Conservation (phyloP, 2,797 vertebrate genomes). For the Psittacula echo region DNA sequence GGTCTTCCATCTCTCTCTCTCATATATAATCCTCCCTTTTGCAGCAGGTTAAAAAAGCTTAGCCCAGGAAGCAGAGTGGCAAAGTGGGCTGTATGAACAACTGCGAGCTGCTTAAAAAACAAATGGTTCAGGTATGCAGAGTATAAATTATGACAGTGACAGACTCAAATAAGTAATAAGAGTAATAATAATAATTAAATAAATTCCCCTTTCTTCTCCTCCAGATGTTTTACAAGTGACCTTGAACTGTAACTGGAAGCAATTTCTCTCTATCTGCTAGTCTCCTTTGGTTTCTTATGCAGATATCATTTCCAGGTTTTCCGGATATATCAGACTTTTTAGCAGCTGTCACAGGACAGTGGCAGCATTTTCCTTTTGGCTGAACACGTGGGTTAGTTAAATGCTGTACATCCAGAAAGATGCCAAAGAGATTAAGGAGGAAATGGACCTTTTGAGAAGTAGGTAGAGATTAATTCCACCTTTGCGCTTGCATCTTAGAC, state of each 20-base stretch:
- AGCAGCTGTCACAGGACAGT: not conserved
- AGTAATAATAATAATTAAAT: not conserved
- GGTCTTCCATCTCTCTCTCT: not conserved
- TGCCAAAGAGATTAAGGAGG: not conserved
- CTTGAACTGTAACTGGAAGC: not conserved
- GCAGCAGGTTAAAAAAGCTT: not conserved
- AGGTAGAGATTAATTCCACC: not conserved
- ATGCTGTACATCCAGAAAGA: not conserved
- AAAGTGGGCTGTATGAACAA: not conserved
- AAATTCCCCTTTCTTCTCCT: not conserved
- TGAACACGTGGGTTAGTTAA: not conserved
- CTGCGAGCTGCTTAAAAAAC: not conserved
- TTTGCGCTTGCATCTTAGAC: not conserved
- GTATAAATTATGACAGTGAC: not conserved
- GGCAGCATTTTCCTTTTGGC: not conserved
- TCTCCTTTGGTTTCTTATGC: not conserved
- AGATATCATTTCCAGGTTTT: not conserved
- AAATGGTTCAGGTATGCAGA: not conserved
- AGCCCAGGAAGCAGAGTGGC: not conserved
- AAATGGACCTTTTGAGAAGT: not conserved
- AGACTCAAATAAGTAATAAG: not conserved
- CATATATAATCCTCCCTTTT: accelerated
- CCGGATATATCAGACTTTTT: not conserved
- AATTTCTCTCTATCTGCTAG: not conserved
- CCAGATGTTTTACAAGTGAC: not conserved